Percentiles rank a stretch among this genome's conserved stretches.
These are phyloP conservation scores for Crotalus tigris DNA, from an alignment of 2,113 vertebrate species.

Conservation along the genomic window DNA sequence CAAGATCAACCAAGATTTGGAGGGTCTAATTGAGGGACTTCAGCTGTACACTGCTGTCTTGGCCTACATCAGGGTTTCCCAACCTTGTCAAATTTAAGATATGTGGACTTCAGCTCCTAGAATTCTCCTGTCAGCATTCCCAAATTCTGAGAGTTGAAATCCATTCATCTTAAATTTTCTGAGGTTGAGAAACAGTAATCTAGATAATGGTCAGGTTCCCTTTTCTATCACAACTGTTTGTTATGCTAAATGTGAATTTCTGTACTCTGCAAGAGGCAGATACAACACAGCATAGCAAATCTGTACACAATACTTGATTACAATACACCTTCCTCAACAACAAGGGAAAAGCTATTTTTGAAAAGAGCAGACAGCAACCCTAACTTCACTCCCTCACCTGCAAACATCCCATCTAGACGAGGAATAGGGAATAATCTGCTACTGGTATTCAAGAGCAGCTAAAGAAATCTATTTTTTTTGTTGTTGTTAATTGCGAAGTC, in stretches of 20 bases:
- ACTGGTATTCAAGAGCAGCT: neutral
- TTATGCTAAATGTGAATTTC: neutral
- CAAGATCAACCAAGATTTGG: neutral
- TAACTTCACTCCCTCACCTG: neutral
- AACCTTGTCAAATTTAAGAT: neutral
- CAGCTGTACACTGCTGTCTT: neutral
- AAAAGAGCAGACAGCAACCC: neutral
- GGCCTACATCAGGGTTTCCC: neutral
- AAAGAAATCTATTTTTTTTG: neutral
- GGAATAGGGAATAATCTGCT: neutral
- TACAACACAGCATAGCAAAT: no score
- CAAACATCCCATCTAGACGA: neutral
- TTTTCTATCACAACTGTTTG: neutral
- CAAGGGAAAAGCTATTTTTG: neutral
- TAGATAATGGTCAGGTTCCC: neutral
- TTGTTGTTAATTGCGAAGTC: no score
- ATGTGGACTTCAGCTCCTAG: neutral
- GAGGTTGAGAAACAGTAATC: neutral
- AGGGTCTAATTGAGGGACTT: neutral
- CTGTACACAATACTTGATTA: neutral
- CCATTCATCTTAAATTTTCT: neutral
- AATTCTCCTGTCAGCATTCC: neutral
- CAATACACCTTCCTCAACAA: neutral
- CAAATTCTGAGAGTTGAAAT: neutral
- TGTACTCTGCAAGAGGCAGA: no score